Conservation (phyloP, 2,113 vertebrate genomes). For the Calidris pugnax region DNA sequence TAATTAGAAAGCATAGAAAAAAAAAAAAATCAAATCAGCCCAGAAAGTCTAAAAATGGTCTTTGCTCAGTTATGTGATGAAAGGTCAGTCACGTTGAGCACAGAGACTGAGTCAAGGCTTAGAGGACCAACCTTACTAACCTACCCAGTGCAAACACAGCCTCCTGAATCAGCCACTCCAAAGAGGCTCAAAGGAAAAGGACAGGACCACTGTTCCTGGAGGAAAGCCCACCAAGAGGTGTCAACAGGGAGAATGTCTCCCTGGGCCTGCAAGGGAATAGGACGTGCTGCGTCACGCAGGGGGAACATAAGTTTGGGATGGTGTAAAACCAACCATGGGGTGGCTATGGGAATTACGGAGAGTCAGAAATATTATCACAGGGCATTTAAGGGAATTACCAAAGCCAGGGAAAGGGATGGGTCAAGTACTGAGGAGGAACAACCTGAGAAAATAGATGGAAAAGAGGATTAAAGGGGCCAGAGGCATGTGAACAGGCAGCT, state of each 20-base stretch:
- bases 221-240: not conserved
- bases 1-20: not conserved
- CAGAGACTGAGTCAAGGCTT: accelerated
- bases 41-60: not conserved
- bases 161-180: not conserved
- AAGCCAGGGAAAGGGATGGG: not conserved
- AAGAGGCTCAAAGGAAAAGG: not conserved
- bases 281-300: not conserved
- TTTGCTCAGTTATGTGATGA: not conserved
- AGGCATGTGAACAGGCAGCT: not conserved
- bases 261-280: not conserved
- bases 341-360: not conserved
- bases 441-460: not conserved
- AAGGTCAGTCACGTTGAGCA: not conserved
- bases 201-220: not conserved
- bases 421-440: not conserved
- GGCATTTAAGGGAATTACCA: not conserved
- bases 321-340: not conserved
- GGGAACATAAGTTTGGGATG: not conserved
- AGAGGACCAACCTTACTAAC: not conserved
- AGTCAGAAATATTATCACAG: not conserved
- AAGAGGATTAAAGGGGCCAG: not conserved
- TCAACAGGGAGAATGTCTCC: not conserved
- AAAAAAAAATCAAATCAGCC: not conserved
- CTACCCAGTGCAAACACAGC: not conserved